A percentile compares a stretch with the other conserved stretches of the same genome.
Conservation (phyloP, 2,797 vertebrate species). For the Brachyrhaphis roseni region DNA sequence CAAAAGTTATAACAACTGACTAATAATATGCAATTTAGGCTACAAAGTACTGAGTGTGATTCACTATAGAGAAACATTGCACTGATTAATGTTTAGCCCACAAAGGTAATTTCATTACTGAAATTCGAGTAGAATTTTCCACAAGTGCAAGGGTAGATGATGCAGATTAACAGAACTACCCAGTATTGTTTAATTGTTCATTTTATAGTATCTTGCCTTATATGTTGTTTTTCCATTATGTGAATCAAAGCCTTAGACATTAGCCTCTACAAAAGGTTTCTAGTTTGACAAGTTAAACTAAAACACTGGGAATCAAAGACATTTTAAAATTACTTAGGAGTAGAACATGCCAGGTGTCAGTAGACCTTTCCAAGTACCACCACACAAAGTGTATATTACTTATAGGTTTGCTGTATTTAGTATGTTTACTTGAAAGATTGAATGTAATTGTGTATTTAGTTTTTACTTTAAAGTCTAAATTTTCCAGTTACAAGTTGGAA, state of each 20-base stretch:
- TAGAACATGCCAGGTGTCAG: not conserved
- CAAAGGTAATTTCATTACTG: slow-evolving; percentile 43
- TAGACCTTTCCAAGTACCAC: not conserved
- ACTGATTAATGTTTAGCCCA: slow-evolving; percentile 31
- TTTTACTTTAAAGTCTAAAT: not conserved
- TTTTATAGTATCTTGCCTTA: slow-evolving; percentile 12
- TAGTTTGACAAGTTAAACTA: not conserved
- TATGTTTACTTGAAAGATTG: not conserved
- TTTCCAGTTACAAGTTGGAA: not conserved
- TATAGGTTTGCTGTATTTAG: not conserved
- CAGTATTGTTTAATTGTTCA: slow-evolving; percentile 36
- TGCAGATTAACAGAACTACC: slow-evolving; percentile 27
- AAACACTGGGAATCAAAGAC: not conserved
- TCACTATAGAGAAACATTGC: slow-evolving; percentile 31
- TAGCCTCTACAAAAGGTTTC: not conserved
- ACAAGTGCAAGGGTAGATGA: slow-evolving; percentile 32
- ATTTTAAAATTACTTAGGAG: not conserved
- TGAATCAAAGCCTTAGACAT: slow-evolving; percentile 22
- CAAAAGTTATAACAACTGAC: slow-evolving; percentile 55
- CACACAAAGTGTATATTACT: not conserved
- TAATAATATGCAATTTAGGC: slow-evolving; percentile 51
- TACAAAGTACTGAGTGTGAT: slow-evolving; percentile 38
- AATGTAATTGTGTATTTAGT: not conserved
- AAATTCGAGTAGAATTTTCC: slow-evolving; percentile 34
- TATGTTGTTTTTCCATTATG: slow-evolving; percentile 16